These are phyloP conservation scores for Autographa gamma DNA, from an alignment of 2,888 invertebrate genomes.

Conservation along the genomic window DNA sequence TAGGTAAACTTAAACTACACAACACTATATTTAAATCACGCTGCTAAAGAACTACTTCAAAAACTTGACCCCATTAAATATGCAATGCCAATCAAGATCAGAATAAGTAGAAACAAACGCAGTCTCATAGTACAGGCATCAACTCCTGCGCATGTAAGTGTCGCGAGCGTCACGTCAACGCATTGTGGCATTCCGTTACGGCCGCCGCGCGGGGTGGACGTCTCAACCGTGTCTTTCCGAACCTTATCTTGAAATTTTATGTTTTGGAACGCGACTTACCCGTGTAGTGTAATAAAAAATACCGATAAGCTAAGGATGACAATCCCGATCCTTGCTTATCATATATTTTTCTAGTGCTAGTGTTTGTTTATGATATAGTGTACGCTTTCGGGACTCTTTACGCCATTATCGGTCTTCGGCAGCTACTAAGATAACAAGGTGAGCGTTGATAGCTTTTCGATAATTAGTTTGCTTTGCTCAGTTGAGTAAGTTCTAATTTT, in stretches of 20 bases:
- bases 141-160: constrained; percentile 74
- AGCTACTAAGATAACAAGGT: constrained; percentile 84
- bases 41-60: background rate
- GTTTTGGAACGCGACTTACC: constrained; percentile 65
- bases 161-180: constrained; percentile 63
- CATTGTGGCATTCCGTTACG: constrained; percentile 78
- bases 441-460: constrained; percentile 86
- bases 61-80: background rate
- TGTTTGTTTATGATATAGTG: constrained; percentile 80
- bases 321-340: constrained; percentile 4
- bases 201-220: constrained; percentile 70
- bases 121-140: constrained; percentile 57
- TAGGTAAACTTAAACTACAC: too few relatives aligned
- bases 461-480: constrained; percentile 77
- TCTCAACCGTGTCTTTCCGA: constrained; percentile 49
- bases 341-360: constrained; percentile 50
- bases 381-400: constrained; percentile 74
- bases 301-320: constrained; percentile 67
- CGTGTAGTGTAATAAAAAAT: constrained; percentile 74
- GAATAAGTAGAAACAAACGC: constrained; percentile 21
- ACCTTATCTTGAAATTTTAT: constrained; percentile 70
- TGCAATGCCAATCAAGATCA: constrained; percentile 15
- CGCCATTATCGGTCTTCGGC: constrained; percentile 76
- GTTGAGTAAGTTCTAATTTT: constrained; percentile 39
- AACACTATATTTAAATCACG: background rate